Base-by-base conservation (phyloP, 2,888 invertebrate species). In the Trachelus stipa region DNA sequence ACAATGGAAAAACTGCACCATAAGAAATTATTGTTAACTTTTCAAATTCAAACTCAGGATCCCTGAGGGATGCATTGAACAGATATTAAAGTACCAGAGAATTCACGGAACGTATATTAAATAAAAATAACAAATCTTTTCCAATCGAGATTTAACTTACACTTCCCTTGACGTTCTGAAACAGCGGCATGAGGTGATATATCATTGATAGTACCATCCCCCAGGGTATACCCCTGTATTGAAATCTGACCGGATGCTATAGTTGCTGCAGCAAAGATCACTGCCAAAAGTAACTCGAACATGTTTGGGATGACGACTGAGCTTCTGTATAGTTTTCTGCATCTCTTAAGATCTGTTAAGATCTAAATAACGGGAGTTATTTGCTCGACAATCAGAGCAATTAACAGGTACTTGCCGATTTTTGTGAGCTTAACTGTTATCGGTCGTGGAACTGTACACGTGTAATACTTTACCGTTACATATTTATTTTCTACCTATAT, bases 1-100 rank as follows among this genome's bases (percentile, higher is more conserved):
- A 94, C 87, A 95, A 94, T 4, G 95, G 95, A 87, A 95, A 95
- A 91, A 93, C 94, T 94, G 85, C 12, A 56, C 56, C 23, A 88
- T 84, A 80, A 80, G 85, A 80, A 82, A 83, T 30, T 68, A 31
- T 69, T 34, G 11, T 71, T 56, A 30, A n/a, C 56, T 56, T 56
- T 23, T 56, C 56, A 23, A 23, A 23, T 1, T 56, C 23, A 9
- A 31, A 34, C 4, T 3, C n/a, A 15, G 56, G 74, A 80, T 84
- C 82, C 84, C 84, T 81, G 85, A 86, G 86, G 84, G 83, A 85
- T 82, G 83, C 56, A 37, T 75, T 15, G n/a, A 23, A 23, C 33
- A 68, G 69, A 71, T 15, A 78, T 31, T 73, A 23, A 15, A 23
- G 30, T 37, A 40, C 68, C 56, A 9, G 9, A 56, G 56, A 23